Conservation (phyloP, 2,113 vertebrate genomes). For the Ailuropoda melanoleuca region DNA sequence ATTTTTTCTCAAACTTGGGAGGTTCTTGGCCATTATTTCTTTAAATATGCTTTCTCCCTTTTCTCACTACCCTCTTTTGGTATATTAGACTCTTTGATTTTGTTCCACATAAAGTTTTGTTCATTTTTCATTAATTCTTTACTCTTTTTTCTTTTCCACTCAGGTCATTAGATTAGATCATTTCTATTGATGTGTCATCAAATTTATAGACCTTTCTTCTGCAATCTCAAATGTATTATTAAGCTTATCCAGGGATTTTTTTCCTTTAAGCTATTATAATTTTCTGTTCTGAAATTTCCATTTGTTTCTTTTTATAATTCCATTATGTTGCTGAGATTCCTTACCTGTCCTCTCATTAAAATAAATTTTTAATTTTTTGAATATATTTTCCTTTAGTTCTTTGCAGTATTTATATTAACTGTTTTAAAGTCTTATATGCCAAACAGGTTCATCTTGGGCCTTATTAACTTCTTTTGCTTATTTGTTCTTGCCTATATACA, state of each 20-base stretch:
- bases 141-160: not conserved
- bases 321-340: not conserved
- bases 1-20: not conserved
- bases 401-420: not conserved
- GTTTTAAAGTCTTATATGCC: not conserved
- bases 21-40: not conserved
- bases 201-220: not conserved
- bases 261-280: not conserved
- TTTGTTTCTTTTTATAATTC: not conserved
- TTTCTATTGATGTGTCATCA: not conserved
- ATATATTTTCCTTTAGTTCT: not conserved
- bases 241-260: not conserved
- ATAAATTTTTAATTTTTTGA: not conserved
- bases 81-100: not conserved
- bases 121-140: not conserved
- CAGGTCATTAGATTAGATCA: not conserved
- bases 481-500: not conserved
- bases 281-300: not conserved
- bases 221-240: not conserved
- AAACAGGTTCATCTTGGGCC: not conserved
- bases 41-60: not conserved
- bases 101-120: not conserved
- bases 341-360: not conserved
- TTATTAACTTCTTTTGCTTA: not conserved
- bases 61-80: not conserved